A percentile compares a stretch with the other conserved stretches of the same genome.
Evolutionary conservation across 2,113 vertebrate genomes (phyloP).

Genomic region (Protobothrops mucrosquamatus): DNA sequence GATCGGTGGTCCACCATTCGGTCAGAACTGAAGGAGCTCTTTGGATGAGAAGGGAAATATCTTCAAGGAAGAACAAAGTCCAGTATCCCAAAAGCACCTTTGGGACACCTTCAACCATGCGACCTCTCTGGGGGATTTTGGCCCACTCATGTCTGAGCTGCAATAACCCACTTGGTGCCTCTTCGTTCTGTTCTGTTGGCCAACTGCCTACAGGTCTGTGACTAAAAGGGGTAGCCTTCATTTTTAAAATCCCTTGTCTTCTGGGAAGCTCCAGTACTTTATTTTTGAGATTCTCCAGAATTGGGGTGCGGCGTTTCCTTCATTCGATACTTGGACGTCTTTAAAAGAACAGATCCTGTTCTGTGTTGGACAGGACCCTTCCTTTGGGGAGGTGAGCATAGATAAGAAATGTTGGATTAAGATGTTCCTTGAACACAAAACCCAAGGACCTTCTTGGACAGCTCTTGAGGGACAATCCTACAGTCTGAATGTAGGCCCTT

Average conservation of each 20-base stretch:
- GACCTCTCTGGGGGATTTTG: neutral
- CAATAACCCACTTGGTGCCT: neutral
- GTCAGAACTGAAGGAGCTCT: too few species aligned
- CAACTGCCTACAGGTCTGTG: neutral
- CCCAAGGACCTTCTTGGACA: constrained; percentile 6
- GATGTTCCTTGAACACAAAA: neutral
- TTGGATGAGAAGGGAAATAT: too few species aligned
- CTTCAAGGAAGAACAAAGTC: too few species aligned
- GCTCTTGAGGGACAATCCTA: neutral
- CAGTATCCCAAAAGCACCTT: too few species aligned
- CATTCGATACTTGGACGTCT: neutral
- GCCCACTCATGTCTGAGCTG: too few species aligned
- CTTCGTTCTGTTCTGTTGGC: neutral
- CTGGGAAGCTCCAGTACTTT: neutral
- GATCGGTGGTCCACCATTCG: too few species aligned
- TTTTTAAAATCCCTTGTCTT: neutral
- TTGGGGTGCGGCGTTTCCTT: neutral
- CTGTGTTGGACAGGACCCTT: neutral
- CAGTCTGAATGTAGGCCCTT: constrained; percentile 20
- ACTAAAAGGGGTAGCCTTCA: neutral
- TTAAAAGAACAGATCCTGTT: neutral
- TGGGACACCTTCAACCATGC: too few species aligned
- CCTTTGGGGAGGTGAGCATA: neutral
- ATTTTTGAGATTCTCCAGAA: neutral
- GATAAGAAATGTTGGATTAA: neutral